Conservation (phyloP, 1,140 invertebrate species). For the Ylistrum balloti region DNA sequence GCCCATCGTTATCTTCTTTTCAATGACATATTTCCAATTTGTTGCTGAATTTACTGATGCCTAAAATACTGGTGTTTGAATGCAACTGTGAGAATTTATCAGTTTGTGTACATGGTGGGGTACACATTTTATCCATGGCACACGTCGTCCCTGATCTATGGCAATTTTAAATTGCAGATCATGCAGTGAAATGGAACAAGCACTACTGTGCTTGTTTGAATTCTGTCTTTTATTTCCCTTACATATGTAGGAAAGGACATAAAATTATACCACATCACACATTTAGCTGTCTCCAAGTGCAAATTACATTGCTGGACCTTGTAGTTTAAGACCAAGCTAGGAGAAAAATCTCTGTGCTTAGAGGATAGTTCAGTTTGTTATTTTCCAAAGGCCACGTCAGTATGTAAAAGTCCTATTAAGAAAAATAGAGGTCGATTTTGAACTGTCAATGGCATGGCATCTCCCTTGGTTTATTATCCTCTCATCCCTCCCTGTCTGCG, state of each 20-base stretch:
- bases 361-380: neutral
- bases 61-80: conserved; percentile 20
- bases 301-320: neutral
- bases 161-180: neutral
- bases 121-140: neutral
- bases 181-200: neutral
- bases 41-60: conserved; percentile 9
- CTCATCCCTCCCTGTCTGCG: no score
- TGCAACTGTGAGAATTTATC: conserved; percentile 11
- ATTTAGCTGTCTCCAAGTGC: neutral
- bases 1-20: conserved; percentile 7
- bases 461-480: no score
- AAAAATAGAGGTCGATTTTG: neutral
- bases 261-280: conserved; percentile 31
- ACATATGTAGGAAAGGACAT: conserved; percentile 20
- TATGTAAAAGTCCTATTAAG: no score
- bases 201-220: neutral
- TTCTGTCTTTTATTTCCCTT: neutral
- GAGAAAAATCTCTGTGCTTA: neutral
- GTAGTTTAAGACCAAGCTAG: neutral
- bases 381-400: neutral
- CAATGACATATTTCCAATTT: conserved; percentile 21
- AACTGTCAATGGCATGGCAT: no score
- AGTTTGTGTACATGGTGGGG: neutral
- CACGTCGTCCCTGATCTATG: neutral